Evolutionary conservation across 2,888 invertebrate species (phyloP), one percentile per base, ranked within the genome.

Genomic region (Caenorhabditis virilis): DNA sequence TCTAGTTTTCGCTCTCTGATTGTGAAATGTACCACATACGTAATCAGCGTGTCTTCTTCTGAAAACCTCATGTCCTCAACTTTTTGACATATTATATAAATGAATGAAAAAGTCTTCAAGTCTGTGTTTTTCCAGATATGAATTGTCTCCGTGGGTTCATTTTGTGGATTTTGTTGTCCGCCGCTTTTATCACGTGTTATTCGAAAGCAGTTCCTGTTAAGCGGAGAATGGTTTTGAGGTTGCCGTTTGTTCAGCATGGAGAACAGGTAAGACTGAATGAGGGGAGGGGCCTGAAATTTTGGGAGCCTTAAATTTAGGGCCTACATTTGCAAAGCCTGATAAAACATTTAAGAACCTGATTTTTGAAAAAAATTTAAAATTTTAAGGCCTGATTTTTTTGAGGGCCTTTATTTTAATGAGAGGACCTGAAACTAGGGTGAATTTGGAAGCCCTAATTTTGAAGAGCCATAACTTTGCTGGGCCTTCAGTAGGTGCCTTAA

Each of bases 181-280:
- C 56, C 23, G 39, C 55, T 26, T 36, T 62, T 35, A 27, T 62
- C 43, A 62, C 45, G 13, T 62, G 62, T 38, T 56, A 42, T 51
- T 30, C 42, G 25, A 62, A 62, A 27, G 36, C 51, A 35, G 18
- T 64, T 33, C 63, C 63, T 4, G 46, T 54, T 20, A 64, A 64
- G 36, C 53, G 63, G 35, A 45, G 63, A 7, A 58, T 64, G 63
- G 54, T 64, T 22, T 43, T 64, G 9, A 51, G 63, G 11, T 49
- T 64, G 25, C 63, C 63, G 23, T 64, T 64, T 15, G 63, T 64
- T 2, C 62, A 57, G 39, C 58, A 64, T 43, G 15, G 25, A 25
- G 42, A 18, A 20, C 22, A 18, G 36, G 36, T 36, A 16, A 36
- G 36, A n/a, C n/a, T n/a, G n/a, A n/a, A n/a, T n/a, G n/a, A n/a